These are phyloP conservation scores for Glyphotaelius pellucidus DNA, from an alignment of 2,888 invertebrate genomes.

Conservation along the genomic window DNA sequence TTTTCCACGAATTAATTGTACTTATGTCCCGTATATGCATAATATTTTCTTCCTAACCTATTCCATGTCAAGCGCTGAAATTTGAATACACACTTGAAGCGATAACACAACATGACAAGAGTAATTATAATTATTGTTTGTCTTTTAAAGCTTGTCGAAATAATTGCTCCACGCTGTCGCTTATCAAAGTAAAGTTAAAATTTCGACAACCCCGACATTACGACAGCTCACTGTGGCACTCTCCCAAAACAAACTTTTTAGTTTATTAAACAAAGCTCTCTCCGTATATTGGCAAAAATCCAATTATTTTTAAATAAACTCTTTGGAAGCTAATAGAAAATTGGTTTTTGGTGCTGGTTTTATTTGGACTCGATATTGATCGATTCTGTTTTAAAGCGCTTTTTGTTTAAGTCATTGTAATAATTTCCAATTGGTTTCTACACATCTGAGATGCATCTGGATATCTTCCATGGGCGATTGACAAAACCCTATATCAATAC, in stretches of 20 bases:
- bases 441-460: too few species aligned
- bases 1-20: not conserved
- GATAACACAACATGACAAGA: not conserved
- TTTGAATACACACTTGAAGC: not conserved
- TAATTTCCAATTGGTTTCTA: not conserved
- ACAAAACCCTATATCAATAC: too few species aligned
- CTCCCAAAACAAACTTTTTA: not conserved
- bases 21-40: not conserved
- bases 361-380: not conserved
- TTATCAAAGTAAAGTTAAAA: not conserved
- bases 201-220: not conserved
- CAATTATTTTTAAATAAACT: not conserved
- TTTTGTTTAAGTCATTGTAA: not conserved
- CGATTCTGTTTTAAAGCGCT: not conserved
- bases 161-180: not conserved
- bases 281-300: not conserved
- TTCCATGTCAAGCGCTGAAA: not conserved
- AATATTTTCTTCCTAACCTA: not conserved
- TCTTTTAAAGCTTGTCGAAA: not conserved
- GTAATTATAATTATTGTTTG: not conserved
- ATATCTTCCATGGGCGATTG: too few species aligned
- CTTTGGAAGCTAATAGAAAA: not conserved
- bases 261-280: not conserved
- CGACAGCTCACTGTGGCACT: not conserved
- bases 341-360: not conserved